A percentile compares a stretch with the other conserved stretches of the same genome.
Conservation (phyloP, 2,888 invertebrate genomes). For the Melipona bicolor region DNA sequence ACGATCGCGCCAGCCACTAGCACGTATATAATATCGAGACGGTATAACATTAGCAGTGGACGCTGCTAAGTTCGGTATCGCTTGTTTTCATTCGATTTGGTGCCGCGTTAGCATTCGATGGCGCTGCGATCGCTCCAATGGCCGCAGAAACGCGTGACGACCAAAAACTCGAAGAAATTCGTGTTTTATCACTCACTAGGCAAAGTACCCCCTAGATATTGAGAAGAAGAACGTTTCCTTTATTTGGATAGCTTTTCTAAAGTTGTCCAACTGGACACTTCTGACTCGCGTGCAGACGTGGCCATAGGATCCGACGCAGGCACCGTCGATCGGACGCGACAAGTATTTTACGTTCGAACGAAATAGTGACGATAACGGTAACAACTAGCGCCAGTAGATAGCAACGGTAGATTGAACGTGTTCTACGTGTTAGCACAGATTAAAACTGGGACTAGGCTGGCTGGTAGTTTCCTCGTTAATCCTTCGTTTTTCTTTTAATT, state of each 20-base stretch:
- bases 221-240: neutral
- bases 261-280: neutral
- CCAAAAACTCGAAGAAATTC: too few relatives aligned
- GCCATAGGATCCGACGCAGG: neutral
- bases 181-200: neutral
- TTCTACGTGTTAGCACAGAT: slow-evolving; percentile 59
- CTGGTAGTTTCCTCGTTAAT: slow-evolving; percentile 46
- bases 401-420: slow-evolving; percentile 45
- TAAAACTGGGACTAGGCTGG: slow-evolving; percentile 61
- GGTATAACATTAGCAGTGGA: slow-evolving; percentile 36
- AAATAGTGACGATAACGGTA: slow-evolving; percentile 48
- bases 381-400: slow-evolving; percentile 58
- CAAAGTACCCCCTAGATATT: neutral
- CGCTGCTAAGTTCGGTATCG: neutral
- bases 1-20: slow-evolving; percentile 62
- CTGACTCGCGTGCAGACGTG: too few relatives aligned
- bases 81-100: slow-evolving; percentile 16
- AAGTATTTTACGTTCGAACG: slow-evolving; percentile 23
- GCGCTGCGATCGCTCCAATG: neutral
- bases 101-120: neutral
- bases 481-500: slow-evolving; percentile 50
- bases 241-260: neutral
- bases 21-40: slow-evolving; percentile 7
- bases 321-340: slow-evolving; percentile 26
- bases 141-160: neutral